These are phyloP conservation scores for Chiroxiphia lanceolata DNA, from an alignment of 2,797 vertebrate species.

Conservation along the genomic window DNA sequence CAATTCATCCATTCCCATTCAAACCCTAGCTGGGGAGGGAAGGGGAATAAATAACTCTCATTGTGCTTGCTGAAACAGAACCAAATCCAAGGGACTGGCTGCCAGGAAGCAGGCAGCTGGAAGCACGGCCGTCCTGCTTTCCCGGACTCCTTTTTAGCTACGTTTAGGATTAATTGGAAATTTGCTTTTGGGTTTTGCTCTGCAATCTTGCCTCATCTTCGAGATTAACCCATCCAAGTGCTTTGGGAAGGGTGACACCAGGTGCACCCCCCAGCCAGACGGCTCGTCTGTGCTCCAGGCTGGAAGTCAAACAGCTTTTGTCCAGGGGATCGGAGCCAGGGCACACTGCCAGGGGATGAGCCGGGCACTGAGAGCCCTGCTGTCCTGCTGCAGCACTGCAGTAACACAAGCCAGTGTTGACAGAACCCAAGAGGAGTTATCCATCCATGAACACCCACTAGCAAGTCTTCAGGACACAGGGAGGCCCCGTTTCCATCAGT, in stretches of 20 bases:
- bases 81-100: not conserved
- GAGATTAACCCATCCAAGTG: not conserved
- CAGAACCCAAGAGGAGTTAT: not conserved
- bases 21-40: not conserved
- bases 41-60: not conserved
- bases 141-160: not conserved
- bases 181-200: not conserved
- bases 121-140: not conserved
- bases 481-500: not conserved
- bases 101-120: not conserved
- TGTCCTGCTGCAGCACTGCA: not conserved
- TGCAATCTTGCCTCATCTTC: not conserved
- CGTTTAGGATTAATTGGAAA: not conserved
- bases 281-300: not conserved
- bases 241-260: rapidly evolving
- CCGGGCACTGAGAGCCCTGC: not conserved
- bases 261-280: not conserved
- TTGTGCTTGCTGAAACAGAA: not conserved
- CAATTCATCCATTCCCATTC: not conserved
- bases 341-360: rapidly evolving
- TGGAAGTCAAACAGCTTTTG: not conserved
- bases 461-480: not conserved
- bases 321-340: rapidly evolving
- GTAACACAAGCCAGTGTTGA: not conserved
- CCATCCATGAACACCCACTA: not conserved